phyloP scores from a whole-genome alignment of 2,888 invertebrate species.

The Apeira syringaria region DNA sequence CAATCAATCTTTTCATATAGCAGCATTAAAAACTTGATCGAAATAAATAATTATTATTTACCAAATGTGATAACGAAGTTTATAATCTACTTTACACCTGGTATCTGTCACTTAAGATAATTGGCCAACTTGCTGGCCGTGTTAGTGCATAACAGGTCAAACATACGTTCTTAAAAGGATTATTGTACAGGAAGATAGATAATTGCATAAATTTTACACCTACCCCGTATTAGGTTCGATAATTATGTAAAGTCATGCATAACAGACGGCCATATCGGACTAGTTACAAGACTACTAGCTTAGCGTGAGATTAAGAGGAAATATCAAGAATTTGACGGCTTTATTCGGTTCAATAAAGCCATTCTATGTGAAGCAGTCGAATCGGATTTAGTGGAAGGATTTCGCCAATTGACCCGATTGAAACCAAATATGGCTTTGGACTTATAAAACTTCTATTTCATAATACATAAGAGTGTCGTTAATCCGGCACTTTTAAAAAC shows the following conservation, averaged over 20 bases:
- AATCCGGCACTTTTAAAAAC: too few species aligned
- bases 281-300: constrained; percentile 1
- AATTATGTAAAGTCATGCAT: constrained; percentile 24
- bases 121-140: neutral
- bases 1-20: too few species aligned
- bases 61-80: neutral
- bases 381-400: neutral
- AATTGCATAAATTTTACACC: constrained; percentile 26
- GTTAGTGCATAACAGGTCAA: neutral
- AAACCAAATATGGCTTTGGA: neutral
- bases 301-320: constrained; percentile 10
- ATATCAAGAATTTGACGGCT: constrained; percentile 6
- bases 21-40: too few species aligned
- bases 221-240: constrained; percentile 8
- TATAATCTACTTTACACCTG: neutral
- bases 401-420: neutral
- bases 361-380: neutral
- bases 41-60: neutral
- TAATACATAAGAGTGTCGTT: too few species aligned
- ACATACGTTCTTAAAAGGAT: constrained; percentile 14
- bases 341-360: constrained; percentile 11
- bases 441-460: too few species aligned
- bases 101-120: neutral
- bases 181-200: constrained; percentile 25
- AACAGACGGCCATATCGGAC: constrained; percentile 13